phyloP scores from a whole-genome alignment of 2,888 invertebrate species.

The Drosophila greeni region DNA sequence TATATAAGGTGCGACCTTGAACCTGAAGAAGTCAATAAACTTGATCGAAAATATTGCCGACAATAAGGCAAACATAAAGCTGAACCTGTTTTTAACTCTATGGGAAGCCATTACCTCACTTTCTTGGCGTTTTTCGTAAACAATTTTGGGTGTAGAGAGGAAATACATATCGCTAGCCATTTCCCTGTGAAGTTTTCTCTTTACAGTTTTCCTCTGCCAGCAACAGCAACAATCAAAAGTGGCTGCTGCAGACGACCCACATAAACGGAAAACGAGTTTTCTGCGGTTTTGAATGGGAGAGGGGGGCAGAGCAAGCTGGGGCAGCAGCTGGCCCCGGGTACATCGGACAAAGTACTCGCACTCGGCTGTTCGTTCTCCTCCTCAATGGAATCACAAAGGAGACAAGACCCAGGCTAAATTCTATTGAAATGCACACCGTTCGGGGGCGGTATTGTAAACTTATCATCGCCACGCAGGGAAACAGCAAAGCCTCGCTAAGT shows the following conservation, averaged over 20 bases:
- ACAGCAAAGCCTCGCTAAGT: constrained; percentile 13
- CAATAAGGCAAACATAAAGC: constrained; percentile 1
- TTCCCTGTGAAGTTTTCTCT: constrained; percentile 42
- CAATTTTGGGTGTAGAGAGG: constrained; percentile 5
- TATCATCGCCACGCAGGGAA: constrained; percentile 39
- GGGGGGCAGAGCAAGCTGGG: background rate
- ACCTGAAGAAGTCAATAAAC: constrained; percentile 71
- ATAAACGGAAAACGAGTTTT: constrained; percentile 60
- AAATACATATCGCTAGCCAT: constrained; percentile 6
- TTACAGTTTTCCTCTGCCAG: constrained; percentile 29
- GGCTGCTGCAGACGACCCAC: constrained; percentile 57
- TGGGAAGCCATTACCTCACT: background rate
- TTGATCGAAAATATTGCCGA: constrained; percentile 13
- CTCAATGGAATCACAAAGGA: constrained; percentile 59
- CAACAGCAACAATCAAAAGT: constrained; percentile 19
- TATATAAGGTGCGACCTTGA: constrained; percentile 55
- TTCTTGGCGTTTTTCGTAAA: background rate
- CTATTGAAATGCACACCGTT: constrained; percentile 68
- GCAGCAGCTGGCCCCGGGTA: constrained; percentile 42
- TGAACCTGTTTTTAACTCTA: background rate
- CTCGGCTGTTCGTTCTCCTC: constrained; percentile 36
- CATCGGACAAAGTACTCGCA: constrained; percentile 55
- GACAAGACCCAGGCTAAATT: constrained; percentile 55
- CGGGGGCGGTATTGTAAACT: constrained; percentile 66
- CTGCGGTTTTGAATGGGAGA: constrained; percentile 25